A percentile compares a stretch with the other conserved stretches of the same genome.
Conservation (phyloP, 2,888 invertebrate genomes). For the Rapana venosa region DNA sequence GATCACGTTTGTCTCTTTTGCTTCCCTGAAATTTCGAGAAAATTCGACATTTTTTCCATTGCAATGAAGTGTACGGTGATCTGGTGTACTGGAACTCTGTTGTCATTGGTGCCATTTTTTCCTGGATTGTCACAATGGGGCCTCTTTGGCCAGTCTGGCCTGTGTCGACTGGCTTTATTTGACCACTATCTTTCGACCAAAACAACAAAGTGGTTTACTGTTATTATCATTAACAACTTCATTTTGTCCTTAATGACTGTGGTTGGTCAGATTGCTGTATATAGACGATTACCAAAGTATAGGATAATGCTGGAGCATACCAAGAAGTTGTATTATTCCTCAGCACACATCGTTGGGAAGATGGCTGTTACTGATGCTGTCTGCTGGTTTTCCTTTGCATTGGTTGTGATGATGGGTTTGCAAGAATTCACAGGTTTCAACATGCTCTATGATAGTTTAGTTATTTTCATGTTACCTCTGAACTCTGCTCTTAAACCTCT, state of each 20-base stretch:
- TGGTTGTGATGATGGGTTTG: neutral
- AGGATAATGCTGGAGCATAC: neutral
- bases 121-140: conserved; percentile 6
- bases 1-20: neutral
- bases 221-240: neutral
- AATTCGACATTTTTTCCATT: neutral
- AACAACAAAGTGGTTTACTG: neutral
- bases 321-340: neutral
- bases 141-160: neutral
- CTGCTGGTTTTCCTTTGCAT: neutral
- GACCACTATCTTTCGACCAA: neutral
- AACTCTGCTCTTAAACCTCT: neutral
- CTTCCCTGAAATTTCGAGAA: neutral
- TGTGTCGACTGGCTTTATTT: conserved; percentile 14
- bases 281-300: neutral
- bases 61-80: neutral
- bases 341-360: neutral
- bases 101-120: neutral
- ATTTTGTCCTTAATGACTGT: neutral
- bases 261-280: neutral
- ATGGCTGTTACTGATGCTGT: neutral
- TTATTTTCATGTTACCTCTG: neutral
- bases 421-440: neutral
- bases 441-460: neutral
- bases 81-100: neutral